Evolutionary conservation across 2,888 invertebrate species (phyloP).

Genomic region (Eristalis intricaria): DNA sequence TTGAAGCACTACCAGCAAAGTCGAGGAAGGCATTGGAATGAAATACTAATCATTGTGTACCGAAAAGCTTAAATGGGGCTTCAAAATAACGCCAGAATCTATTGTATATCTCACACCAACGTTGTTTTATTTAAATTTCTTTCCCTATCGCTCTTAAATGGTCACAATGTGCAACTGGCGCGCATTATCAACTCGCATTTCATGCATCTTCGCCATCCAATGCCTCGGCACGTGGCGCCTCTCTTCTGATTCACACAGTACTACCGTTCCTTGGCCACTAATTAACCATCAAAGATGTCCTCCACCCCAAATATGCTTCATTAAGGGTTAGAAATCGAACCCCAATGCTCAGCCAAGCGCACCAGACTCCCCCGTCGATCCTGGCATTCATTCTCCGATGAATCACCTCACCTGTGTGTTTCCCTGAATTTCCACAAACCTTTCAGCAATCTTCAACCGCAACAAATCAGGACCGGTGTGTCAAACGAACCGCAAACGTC

Average conservation of each 20-base stretch:
- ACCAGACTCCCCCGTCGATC: neutral
- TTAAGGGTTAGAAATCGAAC: neutral
- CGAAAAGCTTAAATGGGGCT: too few species aligned
- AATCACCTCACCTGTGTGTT: neutral
- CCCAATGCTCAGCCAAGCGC: neutral
- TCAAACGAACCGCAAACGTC: slow-evolving; percentile 20
- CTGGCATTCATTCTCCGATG: neutral
- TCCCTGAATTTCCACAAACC: neutral
- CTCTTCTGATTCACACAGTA: too few species aligned
- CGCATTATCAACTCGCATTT: neutral
- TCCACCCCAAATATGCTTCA: neutral
- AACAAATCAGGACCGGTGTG: slow-evolving; percentile 10
- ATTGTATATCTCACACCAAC: too few species aligned
- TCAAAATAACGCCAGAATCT: too few species aligned
- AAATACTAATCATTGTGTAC: too few species aligned
- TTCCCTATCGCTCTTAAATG: too few species aligned
- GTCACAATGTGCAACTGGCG: too few species aligned
- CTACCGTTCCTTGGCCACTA: neutral
- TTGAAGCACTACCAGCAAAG: too few species aligned
- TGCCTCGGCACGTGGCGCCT: too few species aligned
- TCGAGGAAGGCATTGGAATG: too few species aligned
- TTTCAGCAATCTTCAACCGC: neutral
- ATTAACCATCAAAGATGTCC: neutral
- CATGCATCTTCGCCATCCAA: neutral
- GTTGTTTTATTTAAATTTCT: too few species aligned